Evolutionary conservation across 1,140 invertebrate genomes (phyloP).

Genomic region (Hermetia illucens): DNA sequence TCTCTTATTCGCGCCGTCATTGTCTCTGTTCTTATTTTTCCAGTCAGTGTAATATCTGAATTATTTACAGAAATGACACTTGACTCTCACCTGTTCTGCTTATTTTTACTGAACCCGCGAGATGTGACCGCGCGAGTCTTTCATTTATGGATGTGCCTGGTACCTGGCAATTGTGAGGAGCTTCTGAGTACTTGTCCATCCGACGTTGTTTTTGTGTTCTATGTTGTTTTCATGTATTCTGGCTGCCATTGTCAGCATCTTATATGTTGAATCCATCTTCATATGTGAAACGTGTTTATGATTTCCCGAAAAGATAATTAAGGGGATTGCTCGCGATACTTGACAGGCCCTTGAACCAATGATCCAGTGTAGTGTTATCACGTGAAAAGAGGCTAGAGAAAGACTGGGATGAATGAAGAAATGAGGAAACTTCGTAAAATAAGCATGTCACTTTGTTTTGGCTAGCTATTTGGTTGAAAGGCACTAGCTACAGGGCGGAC

Average conservation of each 20-base stretch:
- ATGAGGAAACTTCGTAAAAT: background rate
- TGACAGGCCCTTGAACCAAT: background rate
- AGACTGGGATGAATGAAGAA: background rate
- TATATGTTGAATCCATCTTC: too few species aligned
- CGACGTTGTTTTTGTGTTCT: background rate
- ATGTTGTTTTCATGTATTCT: too few species aligned
- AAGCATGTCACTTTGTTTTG: background rate
- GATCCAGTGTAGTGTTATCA: background rate
- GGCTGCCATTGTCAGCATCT: too few species aligned
- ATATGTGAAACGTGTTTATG: background rate
- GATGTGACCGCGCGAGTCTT: background rate
- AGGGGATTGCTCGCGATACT: background rate
- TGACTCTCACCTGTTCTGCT: background rate
- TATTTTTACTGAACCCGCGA: background rate
- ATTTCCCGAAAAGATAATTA: background rate
- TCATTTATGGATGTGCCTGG: too few species aligned
- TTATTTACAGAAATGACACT: constrained; percentile 1
- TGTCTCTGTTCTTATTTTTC: too few species aligned
- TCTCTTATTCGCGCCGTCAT: too few species aligned
- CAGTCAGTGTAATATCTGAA: constrained; percentile 1
- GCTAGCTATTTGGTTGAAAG: too few species aligned
- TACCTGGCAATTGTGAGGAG: background rate
- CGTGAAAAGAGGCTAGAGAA: too few species aligned
- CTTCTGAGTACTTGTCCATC: background rate
- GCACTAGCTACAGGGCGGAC: too few species aligned